Evolutionary conservation across 2,797 vertebrate species (phyloP), one percentile per base, ranked within the genome.

Genomic region (Falco peregrinus): DNA sequence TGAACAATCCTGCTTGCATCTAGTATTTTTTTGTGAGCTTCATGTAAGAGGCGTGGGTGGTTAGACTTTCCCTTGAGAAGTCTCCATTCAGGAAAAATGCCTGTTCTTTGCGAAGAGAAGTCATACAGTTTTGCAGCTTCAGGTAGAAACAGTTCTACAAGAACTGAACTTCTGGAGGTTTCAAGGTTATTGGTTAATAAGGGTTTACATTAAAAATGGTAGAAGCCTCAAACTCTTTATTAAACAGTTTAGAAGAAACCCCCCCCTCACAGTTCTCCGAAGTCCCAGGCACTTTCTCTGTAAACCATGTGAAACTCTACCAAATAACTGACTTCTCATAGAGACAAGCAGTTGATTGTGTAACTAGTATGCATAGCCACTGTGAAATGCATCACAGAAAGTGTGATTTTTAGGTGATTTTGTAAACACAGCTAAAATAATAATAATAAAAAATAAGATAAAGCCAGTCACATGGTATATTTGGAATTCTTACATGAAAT

Each of bases 211-310:
- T 88, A 24, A 25, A 43, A 74, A 64, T 28, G 5, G 9, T 41
- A 25, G 9, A 63, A 25, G 7, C 56, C 25, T 79, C 22, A 76
- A 45, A 33, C 14, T 48, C 50, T 18, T 64, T 64, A 60, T 37
- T 73, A 50, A 79, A 39, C 10, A 19, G 24, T 70, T 88, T 12
- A 63, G 39, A 64, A 65, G 18, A 7, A 43, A 64, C 68, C n/a
- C n/a, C n/a, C 0, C 13, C 16, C 41, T 43, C 11, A 6, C 2
- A 21, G 4, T 43, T 89, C 45, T 74, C 6, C 5, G 0, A 28
- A 57, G 45, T 48, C 8, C 9, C 15, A 11, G 14, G 4, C 48
- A 21, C 9, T 84, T 78, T 84, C 59, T 74, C 13, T 35, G 26
- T 61, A 68, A 71, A 35, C 43, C 3, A 1, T 20, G n/a, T 26